Evolutionary conservation across 2,888 invertebrate genomes (phyloP).

Genomic region (Lithophane socia): DNA sequence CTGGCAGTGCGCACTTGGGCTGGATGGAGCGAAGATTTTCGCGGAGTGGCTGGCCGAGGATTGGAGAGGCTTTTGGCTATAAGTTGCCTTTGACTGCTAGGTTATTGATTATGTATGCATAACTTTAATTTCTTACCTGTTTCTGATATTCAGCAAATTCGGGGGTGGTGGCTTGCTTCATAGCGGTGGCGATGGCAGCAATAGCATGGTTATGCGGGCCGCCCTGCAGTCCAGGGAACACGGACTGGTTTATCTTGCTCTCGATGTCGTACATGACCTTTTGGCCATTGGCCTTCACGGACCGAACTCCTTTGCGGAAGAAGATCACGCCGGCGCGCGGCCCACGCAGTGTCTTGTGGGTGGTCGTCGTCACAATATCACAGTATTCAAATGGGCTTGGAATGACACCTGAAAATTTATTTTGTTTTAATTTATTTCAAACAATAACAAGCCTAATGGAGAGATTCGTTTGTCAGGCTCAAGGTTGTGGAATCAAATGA

Average conservation of each 20-base stretch:
- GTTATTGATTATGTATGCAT: neutral
- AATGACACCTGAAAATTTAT: conserved; percentile 90
- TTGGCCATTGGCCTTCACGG: conserved; percentile 95
- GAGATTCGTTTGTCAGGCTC: neutral
- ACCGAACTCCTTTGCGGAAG: conserved; percentile 96
- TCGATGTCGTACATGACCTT: conserved; percentile 96
- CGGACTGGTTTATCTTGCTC: conserved; percentile 95
- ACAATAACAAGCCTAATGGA: neutral
- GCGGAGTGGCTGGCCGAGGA: too few relatives aligned
- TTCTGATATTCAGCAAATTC: conserved; percentile 96
- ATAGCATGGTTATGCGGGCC: conserved; percentile 99
- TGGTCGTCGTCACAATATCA: conserved; percentile 98
- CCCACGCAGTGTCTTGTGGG: conserved; percentile 97
- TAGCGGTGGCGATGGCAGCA: conserved; percentile 98
- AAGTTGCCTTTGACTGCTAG: neutral
- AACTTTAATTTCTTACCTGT: conserved; percentile 89
- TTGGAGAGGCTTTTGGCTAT: neutral
- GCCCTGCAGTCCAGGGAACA: conserved; percentile 98
- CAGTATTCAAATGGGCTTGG: conserved; percentile 97
- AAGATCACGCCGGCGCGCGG: conserved; percentile 98
- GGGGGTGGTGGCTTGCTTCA: conserved; percentile 95
- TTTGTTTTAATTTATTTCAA: conserved; percentile 4
- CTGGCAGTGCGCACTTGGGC: neutral
- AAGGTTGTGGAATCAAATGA: neutral
- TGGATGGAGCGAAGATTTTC: neutral